phyloP scores from a whole-genome alignment of 2,888 invertebrate genomes.

The Deroplatys truncata region DNA sequence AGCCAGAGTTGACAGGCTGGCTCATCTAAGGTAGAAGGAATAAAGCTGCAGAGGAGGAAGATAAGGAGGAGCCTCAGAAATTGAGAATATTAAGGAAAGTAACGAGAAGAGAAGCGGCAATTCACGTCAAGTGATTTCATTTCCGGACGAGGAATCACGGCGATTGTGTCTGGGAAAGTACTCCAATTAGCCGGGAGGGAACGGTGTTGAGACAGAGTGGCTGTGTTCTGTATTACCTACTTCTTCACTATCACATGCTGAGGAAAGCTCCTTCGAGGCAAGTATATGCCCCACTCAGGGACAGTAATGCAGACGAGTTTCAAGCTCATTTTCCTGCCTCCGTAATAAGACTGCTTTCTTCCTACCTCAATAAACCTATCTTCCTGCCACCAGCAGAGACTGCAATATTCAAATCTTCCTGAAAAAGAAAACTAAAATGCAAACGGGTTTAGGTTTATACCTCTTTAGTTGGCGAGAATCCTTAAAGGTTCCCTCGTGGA shows the following conservation, averaged over 20 bases:
- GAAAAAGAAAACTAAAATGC: no score
- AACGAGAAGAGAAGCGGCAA: not conserved
- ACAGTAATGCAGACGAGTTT: not conserved
- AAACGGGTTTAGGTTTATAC: no score
- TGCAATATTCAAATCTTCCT: not conserved
- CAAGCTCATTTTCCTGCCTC: not conserved
- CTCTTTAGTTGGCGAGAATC: no score
- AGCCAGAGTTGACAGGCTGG: no score
- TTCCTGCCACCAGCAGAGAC: not conserved
- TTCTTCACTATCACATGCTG: not conserved
- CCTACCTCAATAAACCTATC: not conserved
- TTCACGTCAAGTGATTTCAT: not conserved
- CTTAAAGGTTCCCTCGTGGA: no score
- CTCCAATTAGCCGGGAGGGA: slow-evolving; percentile 8
- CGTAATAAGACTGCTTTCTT: not conserved
- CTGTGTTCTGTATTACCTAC: not conserved
- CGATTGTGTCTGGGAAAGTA: slow-evolving; percentile 10
- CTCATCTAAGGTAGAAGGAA: not conserved
- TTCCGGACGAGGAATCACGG: not conserved
- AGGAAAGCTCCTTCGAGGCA: not conserved
- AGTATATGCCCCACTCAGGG: not conserved
- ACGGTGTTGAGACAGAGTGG: not conserved
- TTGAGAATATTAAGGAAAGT: not conserved
- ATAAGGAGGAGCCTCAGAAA: not conserved
- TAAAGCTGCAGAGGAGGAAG: not conserved